Base-by-base conservation (phyloP, 2,888 invertebrate genomes). In the Harpagoxenus sublaevis region DNA sequence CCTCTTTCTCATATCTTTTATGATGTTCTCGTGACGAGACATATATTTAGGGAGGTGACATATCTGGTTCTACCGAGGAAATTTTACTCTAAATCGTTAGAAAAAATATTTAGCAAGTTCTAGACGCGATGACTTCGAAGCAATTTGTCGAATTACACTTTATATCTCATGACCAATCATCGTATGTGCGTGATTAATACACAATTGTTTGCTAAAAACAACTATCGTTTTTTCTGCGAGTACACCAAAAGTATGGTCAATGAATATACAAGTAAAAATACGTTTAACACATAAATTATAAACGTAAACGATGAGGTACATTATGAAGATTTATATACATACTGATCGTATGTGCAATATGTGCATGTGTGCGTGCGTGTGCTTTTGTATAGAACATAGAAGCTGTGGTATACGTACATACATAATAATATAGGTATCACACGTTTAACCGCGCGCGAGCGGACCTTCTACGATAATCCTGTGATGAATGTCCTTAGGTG, bases 401-500 rank as follows among this genome's bases (percentile, higher is more conserved):
- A 23, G 23, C 23, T 23, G 23, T 23, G 23, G 23, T 23, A 23
- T 23, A 23, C 23, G 23, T 23, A 23, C 23, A 6, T 35, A 35
- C 6, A 35, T 35, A 23, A 23, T 23, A 23, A 60, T 15, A 51
- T 9, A 82, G 79, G 66, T 42, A 71, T 77, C 70, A 81, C 78
- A 75, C 86, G 85, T 86, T 84, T 84, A 85, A 86, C 81, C 82
- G 86, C 86, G 88, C 87, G 88, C 84, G 86, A 86, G 89, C 42
- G 55, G 28, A 57, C 6, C 75, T 57, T 31, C 35, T 82, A 91
- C 89, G 92, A 94, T 94, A 94, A 94, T 94, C 94, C 93, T 89
- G 91, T 94, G 94, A 94, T 93, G 93, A 94, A 94, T 94, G 94
- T 92, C 89, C 92, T 92, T 88, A 86, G 90, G 89, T 91, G 85